These are phyloP conservation scores for Chaetura pelagica DNA, from an alignment of 2,113 vertebrate genomes.

Conservation along the genomic window DNA sequence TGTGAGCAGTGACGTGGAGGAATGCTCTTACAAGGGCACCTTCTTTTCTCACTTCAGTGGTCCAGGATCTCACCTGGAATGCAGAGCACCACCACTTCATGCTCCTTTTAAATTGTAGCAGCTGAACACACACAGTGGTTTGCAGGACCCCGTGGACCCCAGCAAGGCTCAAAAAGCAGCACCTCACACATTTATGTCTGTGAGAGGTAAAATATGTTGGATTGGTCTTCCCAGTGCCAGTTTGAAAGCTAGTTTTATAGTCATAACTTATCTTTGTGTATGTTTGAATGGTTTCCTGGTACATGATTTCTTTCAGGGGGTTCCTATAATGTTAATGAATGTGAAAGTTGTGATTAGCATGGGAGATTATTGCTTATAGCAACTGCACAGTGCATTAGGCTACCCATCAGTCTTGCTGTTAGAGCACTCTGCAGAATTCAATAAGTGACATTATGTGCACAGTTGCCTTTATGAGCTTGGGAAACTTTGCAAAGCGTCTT, in stretches of 20 bases:
- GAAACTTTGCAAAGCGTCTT: not conserved
- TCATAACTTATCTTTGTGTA: not conserved
- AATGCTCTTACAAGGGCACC: not conserved
- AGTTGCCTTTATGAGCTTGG: not conserved
- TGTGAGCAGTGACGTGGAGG: not conserved
- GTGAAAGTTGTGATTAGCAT: slow-evolving; percentile 44
- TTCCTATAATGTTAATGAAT: slow-evolving; percentile 22
- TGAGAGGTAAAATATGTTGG: not conserved
- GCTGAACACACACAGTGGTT: not conserved
- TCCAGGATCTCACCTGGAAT: not conserved
- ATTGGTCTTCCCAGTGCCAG: not conserved
- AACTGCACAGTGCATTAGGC: not conserved
- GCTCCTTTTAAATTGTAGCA: not conserved
- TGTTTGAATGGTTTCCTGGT: not conserved
- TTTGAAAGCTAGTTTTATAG: not conserved
- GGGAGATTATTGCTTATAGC: slow-evolving; percentile 30
- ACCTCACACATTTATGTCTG: not conserved
- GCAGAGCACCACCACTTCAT: not conserved
- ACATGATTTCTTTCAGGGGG: not conserved
- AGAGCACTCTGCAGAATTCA: not conserved
- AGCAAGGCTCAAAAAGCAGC: not conserved
- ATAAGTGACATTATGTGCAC: slow-evolving; percentile 14
- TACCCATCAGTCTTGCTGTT: slow-evolving; percentile 28
- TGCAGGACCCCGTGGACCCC: not conserved
- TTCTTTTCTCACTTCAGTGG: not conserved